These are phyloP conservation scores for Dendrophyllia cribrosa DNA, from an alignment of 64 coral and sea anemone species.

Conservation along the genomic window DNA sequence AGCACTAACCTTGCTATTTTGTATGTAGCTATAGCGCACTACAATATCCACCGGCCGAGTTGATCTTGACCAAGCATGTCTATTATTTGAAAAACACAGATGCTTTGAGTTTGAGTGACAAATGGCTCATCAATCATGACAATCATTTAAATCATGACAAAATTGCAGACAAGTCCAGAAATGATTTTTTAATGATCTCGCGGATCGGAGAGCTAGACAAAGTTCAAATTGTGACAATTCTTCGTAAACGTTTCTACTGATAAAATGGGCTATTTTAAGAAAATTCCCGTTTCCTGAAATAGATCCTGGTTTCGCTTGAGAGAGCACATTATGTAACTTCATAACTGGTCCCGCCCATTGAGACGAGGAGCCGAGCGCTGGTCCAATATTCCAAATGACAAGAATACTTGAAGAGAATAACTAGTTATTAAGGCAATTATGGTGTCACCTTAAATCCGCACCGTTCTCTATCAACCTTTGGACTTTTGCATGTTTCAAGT, in stretches of 20 bases:
- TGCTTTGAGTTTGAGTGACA: neutral
- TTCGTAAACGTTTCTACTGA: neutral
- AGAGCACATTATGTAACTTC: neutral
- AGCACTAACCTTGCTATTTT: too few species aligned
- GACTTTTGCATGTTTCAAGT: neutral
- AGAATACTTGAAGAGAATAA: constrained; percentile 10
- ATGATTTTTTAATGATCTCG: neutral
- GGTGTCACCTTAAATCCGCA: neutral
- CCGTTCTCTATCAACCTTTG: neutral
- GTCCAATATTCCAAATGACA: constrained; percentile 37
- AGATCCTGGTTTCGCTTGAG: neutral
- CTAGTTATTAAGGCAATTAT: neutral
- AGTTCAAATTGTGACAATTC: neutral
- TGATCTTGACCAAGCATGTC: too few species aligned
- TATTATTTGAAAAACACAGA: neutral
- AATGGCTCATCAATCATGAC: neutral
- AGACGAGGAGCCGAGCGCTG: neutral
- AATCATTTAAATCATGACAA: neutral
- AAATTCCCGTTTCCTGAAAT: constrained; percentile 8
- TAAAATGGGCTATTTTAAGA: neutral
- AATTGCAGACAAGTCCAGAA: neutral
- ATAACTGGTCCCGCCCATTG: neutral
- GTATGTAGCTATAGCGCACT: too few species aligned
- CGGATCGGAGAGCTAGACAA: neutral
- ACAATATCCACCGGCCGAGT: too few species aligned